These are phyloP conservation scores for Ursus arctos DNA, from an alignment of 2,113 vertebrate genomes.

Conservation along the genomic window DNA sequence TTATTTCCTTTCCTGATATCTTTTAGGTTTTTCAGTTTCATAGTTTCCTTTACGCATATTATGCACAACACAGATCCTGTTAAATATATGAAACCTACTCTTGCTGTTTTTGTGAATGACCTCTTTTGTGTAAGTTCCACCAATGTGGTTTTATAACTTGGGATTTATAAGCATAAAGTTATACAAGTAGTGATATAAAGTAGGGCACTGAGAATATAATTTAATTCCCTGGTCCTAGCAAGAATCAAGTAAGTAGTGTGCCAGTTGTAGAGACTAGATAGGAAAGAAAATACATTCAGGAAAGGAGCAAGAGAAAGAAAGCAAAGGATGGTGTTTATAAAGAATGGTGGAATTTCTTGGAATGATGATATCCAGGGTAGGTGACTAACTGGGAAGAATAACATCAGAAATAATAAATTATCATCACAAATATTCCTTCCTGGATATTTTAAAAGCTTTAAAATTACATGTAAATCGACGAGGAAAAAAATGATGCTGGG, in stretches of 20 bases:
- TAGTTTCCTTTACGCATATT: neutral
- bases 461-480: constrained; percentile 51
- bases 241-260: constrained; percentile 31
- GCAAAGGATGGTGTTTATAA: neutral
- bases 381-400: neutral
- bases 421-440: neutral
- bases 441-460: constrained; percentile 50
- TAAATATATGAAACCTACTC: constrained; percentile 54
- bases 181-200: constrained; percentile 24
- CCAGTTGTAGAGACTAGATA: neutral
- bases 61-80: neutral
- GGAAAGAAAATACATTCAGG: constrained; percentile 62
- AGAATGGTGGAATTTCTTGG: constrained; percentile 33
- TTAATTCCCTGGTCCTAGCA: constrained; percentile 30
- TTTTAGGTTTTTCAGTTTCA: constrained; percentile 38
- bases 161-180: constrained; percentile 26
- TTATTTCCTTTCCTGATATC: constrained; percentile 21
- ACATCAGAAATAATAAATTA: constrained; percentile 52
- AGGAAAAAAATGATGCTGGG: neutral
- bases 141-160: constrained; percentile 45
- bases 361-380: neutral
- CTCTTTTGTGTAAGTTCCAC: constrained; percentile 6
- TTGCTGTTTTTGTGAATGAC: constrained; percentile 32
- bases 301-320: constrained; percentile 43
- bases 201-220: constrained; percentile 7